These are phyloP conservation scores for Atta texana DNA, from an alignment of 1,140 invertebrate genomes.

Conservation along the genomic window DNA sequence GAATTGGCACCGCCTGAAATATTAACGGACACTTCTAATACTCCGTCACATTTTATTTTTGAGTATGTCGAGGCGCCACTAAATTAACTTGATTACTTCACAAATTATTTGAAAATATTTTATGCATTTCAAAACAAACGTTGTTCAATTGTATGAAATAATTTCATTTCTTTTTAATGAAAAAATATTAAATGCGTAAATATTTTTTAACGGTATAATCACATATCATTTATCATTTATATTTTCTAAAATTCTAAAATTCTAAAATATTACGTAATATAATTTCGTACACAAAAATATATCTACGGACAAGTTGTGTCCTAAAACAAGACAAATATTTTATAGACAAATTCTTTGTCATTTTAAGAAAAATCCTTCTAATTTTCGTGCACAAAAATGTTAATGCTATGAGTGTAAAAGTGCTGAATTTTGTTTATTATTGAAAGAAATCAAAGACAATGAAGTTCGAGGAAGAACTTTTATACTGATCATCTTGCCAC, in stretches of 20 bases:
- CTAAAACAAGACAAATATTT: too few relatives aligned
- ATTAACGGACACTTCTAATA: slow-evolving; percentile 74
- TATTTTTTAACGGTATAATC: neutral
- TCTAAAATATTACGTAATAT: slow-evolving; percentile 13
- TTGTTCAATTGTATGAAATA: neutral
- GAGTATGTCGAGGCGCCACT: slow-evolving; percentile 84
- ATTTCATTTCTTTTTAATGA: slow-evolving; percentile 2
- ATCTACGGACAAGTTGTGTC: neutral
- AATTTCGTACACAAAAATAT: neutral
- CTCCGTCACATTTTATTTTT: slow-evolving; percentile 81
- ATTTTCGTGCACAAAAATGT: too few relatives aligned
- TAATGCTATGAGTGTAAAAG: too few relatives aligned
- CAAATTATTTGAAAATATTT: neutral
- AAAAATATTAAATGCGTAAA: neutral
- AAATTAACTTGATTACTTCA: slow-evolving; percentile 75
- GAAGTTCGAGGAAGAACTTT: too few relatives aligned
- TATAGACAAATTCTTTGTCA: too few relatives aligned
- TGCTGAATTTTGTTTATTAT: too few relatives aligned
- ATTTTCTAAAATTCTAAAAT: neutral
- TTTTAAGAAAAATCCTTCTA: too few relatives aligned
- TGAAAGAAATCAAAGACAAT: too few relatives aligned
- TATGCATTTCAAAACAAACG: slow-evolving; percentile 34
- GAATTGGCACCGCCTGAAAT: slow-evolving; percentile 74
- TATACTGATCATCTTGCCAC: too few relatives aligned
- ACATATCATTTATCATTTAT: neutral